phyloP scores from a whole-genome alignment of 2,797 vertebrate species.

The Buphagus erythrorhynchus region DNA sequence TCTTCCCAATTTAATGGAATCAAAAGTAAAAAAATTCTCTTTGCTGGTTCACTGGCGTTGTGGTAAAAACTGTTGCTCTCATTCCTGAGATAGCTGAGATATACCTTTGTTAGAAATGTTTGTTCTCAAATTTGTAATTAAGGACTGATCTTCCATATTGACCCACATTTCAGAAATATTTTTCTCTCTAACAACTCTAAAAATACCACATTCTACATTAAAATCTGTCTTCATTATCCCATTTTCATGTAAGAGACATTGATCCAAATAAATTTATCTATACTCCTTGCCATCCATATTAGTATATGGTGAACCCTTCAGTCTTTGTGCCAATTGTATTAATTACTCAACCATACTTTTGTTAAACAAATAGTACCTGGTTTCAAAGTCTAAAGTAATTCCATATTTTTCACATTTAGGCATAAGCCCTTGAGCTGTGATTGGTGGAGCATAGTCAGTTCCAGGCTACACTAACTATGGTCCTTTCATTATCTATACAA shows the following conservation, averaged over 20 bases:
- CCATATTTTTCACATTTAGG: background rate
- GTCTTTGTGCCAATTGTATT: background rate
- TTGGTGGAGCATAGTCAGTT: background rate
- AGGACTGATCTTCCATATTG: background rate
- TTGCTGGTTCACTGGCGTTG: background rate
- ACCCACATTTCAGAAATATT: background rate
- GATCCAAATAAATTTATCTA: background rate
- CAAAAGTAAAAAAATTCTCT: background rate
- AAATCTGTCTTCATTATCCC: background rate
- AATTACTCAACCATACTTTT: background rate
- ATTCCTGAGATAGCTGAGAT: background rate
- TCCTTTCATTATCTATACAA: background rate
- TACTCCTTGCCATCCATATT: background rate
- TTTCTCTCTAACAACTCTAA: background rate
- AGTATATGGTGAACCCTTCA: background rate
- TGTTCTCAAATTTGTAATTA: background rate
- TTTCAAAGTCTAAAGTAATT: background rate
- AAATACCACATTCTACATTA: background rate
- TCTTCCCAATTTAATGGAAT: background rate
- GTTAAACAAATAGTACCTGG: background rate
- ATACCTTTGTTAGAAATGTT: background rate
- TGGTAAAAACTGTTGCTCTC: rapidly evolving
- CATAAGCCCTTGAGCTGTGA: background rate
- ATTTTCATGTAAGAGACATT: background rate
- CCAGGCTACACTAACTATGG: rapidly evolving